Evolutionary conservation across 1,140 invertebrate species (phyloP).

Genomic region (Drosophila cardini): DNA sequence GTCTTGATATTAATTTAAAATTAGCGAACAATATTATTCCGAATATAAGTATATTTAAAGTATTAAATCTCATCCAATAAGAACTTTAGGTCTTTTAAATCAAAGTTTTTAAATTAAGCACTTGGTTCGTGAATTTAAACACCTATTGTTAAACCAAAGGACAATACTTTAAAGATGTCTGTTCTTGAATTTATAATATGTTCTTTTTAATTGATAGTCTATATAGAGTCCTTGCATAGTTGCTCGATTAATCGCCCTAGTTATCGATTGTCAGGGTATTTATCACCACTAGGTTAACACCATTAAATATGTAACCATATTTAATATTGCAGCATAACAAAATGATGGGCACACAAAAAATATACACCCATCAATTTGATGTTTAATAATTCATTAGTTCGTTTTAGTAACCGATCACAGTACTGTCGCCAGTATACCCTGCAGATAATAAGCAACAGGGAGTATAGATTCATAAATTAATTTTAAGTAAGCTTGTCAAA

Average conservation of each 20-base stretch:
- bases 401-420: constrained; percentile 34
- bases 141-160: no score
- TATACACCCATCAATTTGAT: constrained; percentile 61
- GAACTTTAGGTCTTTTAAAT: no score
- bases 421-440: background rate
- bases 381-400: constrained; percentile 75
- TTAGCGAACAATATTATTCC: no score
- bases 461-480: background rate
- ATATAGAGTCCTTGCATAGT: constrained; percentile 38
- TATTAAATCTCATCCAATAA: no score
- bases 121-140: no score
- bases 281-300: constrained; percentile 64
- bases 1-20: no score
- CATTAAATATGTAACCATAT: constrained; percentile 73
- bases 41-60: no score
- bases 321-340: constrained; percentile 63
- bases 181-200: no score
- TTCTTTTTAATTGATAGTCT: no score
- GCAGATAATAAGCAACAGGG: background rate
- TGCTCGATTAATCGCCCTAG: constrained; percentile 31
- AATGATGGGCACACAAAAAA: constrained; percentile 29
- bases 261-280: constrained; percentile 67
- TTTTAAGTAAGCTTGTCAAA: no score
- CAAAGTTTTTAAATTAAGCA: no score
- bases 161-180: no score